Percentiles rank a stretch among this genome's conserved stretches.
Conservation (phyloP, 1,140 invertebrate genomes). For the Drosophila nannoptera region DNA sequence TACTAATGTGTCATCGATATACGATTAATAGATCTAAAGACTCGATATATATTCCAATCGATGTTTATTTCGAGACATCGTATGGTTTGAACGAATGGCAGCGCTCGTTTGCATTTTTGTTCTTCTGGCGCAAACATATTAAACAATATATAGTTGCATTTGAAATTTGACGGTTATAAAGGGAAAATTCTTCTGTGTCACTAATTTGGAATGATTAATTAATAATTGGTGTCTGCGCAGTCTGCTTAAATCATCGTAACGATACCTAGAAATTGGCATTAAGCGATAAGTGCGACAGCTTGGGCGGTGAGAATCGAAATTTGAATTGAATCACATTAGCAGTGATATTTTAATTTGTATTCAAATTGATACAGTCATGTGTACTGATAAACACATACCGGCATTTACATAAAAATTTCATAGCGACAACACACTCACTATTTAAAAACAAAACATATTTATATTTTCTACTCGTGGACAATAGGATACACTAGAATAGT, state of each 20-base stretch:
- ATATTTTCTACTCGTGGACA: conserved; percentile 23
- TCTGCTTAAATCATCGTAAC: background rate
- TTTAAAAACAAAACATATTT: conserved; percentile 28
- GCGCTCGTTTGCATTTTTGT: no score
- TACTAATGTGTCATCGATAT: conserved; percentile 12
- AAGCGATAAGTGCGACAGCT: background rate
- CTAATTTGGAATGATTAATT: no score
- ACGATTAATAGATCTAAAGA: conserved; percentile 6
- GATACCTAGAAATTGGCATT: background rate
- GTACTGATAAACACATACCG: background rate
- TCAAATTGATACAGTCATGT: background rate
- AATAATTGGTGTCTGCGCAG: background rate
- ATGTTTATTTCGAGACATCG: background rate
- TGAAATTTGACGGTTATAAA: no score
- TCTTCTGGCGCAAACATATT: no score
- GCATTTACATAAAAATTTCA: conserved; percentile 28
- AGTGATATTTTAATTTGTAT: background rate
- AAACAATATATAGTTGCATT: no score
- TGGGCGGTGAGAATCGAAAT: no score
- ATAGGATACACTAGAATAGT: conserved; percentile 20
- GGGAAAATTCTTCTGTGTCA: background rate
- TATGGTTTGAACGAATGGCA: no score
- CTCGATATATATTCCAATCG: background rate
- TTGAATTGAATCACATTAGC: no score
- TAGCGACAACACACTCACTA: conserved; percentile 21